phyloP scores from a whole-genome alignment of 2,797 vertebrate genomes.

The Hypotaenidia okinawae region DNA sequence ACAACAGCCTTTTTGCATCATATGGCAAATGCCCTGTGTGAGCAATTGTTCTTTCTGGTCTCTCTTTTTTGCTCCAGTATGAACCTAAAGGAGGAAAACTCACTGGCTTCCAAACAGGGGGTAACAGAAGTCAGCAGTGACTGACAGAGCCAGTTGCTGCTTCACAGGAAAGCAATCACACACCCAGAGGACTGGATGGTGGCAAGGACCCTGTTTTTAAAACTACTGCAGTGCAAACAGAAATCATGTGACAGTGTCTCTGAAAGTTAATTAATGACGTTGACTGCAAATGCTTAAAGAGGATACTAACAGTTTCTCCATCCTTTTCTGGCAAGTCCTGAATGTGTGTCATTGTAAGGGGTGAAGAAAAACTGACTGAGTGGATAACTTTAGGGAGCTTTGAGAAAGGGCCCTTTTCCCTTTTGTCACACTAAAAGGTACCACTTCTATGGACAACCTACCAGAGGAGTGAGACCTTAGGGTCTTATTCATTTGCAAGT shows the following conservation, averaged over 20 bases:
- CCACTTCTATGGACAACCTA: not conserved
- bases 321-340: not conserved
- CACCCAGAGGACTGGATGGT: not conserved
- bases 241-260: not conserved
- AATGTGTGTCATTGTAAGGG: not conserved
- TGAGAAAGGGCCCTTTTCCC: not conserved
- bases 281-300: not conserved
- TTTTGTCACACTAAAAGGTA: not conserved
- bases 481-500: not conserved
- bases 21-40: rapidly evolving
- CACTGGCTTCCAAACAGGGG: not conserved
- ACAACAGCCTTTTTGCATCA: not conserved
- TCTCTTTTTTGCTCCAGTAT: not conserved
- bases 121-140: not conserved
- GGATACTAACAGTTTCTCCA: not conserved
- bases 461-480: not conserved
- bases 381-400: not conserved
- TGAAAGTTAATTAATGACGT: not conserved
- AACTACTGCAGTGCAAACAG: not conserved
- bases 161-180: not conserved
- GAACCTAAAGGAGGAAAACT: not conserved
- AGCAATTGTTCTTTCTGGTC: not conserved
- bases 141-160: not conserved
- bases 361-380: not conserved
- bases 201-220: rapidly evolving